Base-by-base conservation (phyloP, 2,888 invertebrate species). In the Hyppa rectilinea region DNA sequence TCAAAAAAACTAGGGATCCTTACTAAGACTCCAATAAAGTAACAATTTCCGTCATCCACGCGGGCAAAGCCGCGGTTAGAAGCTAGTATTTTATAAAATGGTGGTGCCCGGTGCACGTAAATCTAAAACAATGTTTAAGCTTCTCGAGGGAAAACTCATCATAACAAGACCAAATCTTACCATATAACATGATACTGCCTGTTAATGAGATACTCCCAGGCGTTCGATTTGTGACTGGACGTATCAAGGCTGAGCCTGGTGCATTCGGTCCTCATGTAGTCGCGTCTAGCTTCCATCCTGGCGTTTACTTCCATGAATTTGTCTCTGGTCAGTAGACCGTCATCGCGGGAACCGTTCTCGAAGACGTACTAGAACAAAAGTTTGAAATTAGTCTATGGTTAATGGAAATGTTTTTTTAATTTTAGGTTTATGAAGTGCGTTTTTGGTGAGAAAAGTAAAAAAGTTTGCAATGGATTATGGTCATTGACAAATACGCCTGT, bases 141-240 rank as follows among this genome's bases (percentile, higher is more conserved):
- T 31, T 59, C 9, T 5, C 14, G n/a, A n/a, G 17, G 10, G 9
- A 29, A 17, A 29, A 31, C 7, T 14, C 26, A 14, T 29, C 17
- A 20, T 20, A 17, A 50, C 58, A 70, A 50, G 29, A 56, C 17
- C 53, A 63, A 67, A 49, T 70, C 96, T 95, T 89, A 97, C 98
- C 98, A 98, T 89, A 98, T 97, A 67, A 98, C 96, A 90, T 97
- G 98, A 91, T 98, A 97, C 89, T 98, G 97, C 83, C 97, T 96
- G 92, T 98, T 98, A 87, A 98, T 97, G 88, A 98, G 96, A 92
- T 98, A 98, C 92, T 98, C 98, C 98, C 98, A 98, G 20, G 98
- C 97, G 87, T 98, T 98, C 36, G 98, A 97, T 87, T 97, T 97
- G 83, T 97, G 97, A 29, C 96, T 96, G 45, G 96, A 94, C 73